These are phyloP conservation scores for Tiliqua scincoides DNA, from an alignment of 2,113 vertebrate species.

Conservation along the genomic window DNA sequence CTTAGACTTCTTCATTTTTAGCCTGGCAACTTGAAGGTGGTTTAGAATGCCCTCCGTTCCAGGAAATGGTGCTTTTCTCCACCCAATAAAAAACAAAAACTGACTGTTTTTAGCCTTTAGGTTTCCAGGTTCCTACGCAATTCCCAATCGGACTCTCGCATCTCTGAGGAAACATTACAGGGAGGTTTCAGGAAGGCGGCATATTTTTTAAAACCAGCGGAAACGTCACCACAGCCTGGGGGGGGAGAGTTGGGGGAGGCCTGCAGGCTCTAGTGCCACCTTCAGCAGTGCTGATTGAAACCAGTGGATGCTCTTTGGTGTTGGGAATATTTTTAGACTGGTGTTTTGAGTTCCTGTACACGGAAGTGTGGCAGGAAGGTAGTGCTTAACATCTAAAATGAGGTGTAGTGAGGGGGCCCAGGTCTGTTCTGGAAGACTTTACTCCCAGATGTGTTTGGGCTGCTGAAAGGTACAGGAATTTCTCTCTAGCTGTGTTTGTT, in stretches of 20 bases:
- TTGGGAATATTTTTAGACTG: constrained; percentile 8
- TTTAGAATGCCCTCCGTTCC: neutral
- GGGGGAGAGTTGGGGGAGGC: neutral
- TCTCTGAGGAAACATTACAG: neutral
- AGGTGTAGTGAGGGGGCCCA: neutral
- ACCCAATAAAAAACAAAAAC: neutral
- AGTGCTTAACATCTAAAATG: neutral
- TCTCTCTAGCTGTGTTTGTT: neutral
- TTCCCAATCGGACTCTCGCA: neutral
- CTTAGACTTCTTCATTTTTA: neutral
- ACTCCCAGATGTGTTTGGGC: neutral
- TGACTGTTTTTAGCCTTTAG: neutral
- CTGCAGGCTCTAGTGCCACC: neutral
- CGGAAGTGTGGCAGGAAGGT: neutral
- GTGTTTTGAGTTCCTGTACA: constrained; percentile 8
- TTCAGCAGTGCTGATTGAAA: neutral
- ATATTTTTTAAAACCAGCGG: neutral
- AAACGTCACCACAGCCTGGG: neutral
- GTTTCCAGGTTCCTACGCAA: neutral
- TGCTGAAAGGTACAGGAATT: neutral
- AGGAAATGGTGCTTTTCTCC: neutral
- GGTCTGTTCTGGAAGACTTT: neutral
- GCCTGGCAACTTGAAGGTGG: neutral
- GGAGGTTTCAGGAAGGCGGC: neutral
- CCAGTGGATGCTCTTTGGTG: neutral